Base-by-base conservation (phyloP, 2,113 vertebrate species). In the Pollimyrus isidori region DNA sequence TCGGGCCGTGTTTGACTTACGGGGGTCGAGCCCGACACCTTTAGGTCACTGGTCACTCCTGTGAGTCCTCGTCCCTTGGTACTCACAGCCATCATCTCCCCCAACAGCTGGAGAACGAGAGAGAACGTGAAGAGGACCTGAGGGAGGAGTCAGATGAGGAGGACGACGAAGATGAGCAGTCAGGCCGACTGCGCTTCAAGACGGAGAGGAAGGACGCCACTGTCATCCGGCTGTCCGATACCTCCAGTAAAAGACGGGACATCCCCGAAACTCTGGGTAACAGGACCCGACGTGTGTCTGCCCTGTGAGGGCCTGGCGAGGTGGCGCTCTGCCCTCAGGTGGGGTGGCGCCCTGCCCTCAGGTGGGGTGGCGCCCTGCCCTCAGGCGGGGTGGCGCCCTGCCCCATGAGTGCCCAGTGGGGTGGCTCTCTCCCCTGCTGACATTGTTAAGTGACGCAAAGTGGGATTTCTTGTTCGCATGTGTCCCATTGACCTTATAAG, bases 201-300 rank as follows among this genome's bases (percentile, higher is more conserved):
- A 98, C 97, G 0, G 98, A 99, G 91, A 96, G 98, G 90, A 99
- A 99, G 91, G 98, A 99, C 91, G 96, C 96, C 83, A 97, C 96
- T 0, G 97, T 99, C 88, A 97, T 98, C 91, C 96, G 98, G 23
- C 95, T 99, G 46, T 97, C 97, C 1, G 97, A 99, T 89, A 95
- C 97, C 46, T 95, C 96, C 80, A 96, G 94, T 91, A 98, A 98
- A 92, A 96, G 97, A 89, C 97, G 98, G 92, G 97, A 98, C 94
- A 99, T 99, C 94, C 98, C 98, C 42, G 98, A 99, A 96, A 99
- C 98, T 15, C 94, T 99, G 88, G 98, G 98, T 99, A 94, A 96
- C 91, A 45, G 7, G 39, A 84, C 6, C 19, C 45, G 35, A 7
- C 4, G 11, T 19, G 73, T 39, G 17, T 88, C 30, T 48, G 46